Conservation (phyloP, 2,113 vertebrate genomes). For the Alligator sinensis region DNA sequence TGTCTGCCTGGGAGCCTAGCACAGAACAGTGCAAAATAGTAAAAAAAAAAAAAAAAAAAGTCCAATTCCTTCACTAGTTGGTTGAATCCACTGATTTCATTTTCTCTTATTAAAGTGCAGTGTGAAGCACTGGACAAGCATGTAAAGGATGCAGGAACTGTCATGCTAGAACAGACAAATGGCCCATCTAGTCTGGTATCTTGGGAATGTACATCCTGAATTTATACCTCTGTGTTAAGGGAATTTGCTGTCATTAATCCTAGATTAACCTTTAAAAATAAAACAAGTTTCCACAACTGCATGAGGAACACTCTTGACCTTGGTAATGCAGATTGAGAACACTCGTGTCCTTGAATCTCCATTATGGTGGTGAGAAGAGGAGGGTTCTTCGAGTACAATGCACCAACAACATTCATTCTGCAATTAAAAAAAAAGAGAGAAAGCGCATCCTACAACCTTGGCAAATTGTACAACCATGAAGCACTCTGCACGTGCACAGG, state of each 20-base stretch:
- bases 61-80: not conserved
- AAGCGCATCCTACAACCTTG: not conserved
- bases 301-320: conserved; percentile 10
- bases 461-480: not conserved
- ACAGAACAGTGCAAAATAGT: not conserved
- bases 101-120: not conserved
- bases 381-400: not conserved
- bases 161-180: not conserved
- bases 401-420: not conserved
- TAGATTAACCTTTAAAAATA: not conserved
- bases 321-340: not conserved
- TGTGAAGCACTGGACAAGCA: not conserved
- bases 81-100: not conserved
- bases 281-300: not conserved
- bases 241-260: not conserved
- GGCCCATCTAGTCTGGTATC: not conserved
- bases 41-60: not conserved
- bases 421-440: not conserved
- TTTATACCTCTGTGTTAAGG: not conserved
- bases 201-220: not conserved
- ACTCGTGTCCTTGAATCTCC: not conserved
- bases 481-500: not conserved
- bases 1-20: not conserved
- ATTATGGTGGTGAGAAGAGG: not conserved
- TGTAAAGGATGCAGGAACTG: not conserved